Base-by-base conservation (phyloP, 2,113 vertebrate species). In the Vanacampus margaritifer region DNA sequence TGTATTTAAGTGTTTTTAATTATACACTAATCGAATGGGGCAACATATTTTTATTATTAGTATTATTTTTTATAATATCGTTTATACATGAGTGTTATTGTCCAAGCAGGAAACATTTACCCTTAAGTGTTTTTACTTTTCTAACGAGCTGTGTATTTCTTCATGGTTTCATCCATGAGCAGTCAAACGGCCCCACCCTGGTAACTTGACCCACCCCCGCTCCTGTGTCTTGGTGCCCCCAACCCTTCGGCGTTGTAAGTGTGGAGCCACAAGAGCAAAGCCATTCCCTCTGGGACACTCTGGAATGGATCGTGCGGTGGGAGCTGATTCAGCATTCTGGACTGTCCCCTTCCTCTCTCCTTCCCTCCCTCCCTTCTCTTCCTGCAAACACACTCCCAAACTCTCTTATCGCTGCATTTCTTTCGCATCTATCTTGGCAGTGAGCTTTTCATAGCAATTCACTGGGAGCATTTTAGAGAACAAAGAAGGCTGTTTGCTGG, bases 271-370 rank as follows among this genome's bases (percentile, higher is more conserved):
- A 67, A 79, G 84, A 83, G 72, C 73, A 35, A 65, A 75, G 75
- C 79, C 65, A 71, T 71, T 83, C 82, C 79, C 83, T 51, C 65
- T 36, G 73, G 85, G 85, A 83, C 81, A 81, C 69, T 74, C 86
- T 68, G 77, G 82, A 87, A 87, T 84, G 85, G 88, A 77, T 73
- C 10, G 9, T 79, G 74, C 54, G 73, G 53, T 64, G 73, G 68
- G 68, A 71, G 80, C 84, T 86, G 84, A 88, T 71, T 87, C 87
- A 88, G 84, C 87, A 72, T 41, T 72, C 56, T 64, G 60, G 24
- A 45, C 63, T 72, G 79, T 78, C 39, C 59, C 36, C 36, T 62
- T 21, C 59, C 35, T 32, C 24, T 6, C 41, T 2, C 61, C 79
- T 53, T 43, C 54, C 53, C 65, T n/a, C 45, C 21, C 24, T 24